Conservation (phyloP, 2,888 invertebrate species). For the Diarsia brunnea region DNA sequence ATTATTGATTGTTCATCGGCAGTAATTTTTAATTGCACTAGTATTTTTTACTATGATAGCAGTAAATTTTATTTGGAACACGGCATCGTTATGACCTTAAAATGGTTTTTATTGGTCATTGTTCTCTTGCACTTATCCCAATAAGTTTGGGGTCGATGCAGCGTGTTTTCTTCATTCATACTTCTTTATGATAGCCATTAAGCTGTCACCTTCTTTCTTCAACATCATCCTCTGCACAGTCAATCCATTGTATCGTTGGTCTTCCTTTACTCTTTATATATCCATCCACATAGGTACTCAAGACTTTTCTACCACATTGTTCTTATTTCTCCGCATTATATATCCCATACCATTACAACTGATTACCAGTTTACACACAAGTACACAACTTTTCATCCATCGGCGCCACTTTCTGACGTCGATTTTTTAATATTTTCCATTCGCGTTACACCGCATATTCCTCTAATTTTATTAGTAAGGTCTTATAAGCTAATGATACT, state of each 20-base stretch:
- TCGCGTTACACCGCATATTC: not conserved
- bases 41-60: not conserved
- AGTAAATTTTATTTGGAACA: not conserved
- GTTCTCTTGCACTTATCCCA: not conserved
- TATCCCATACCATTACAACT: not conserved
- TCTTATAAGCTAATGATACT: not conserved
- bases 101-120: not conserved
- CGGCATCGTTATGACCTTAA: not conserved
- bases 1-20: constrained; percentile 8
- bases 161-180: not conserved
- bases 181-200: not conserved
- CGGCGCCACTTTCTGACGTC: not conserved
- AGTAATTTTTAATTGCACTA: not conserved
- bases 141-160: not conserved
- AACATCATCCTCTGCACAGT: not conserved
- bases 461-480: not conserved
- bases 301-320: not conserved
- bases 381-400: not conserved
- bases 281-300: not conserved
- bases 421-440: not conserved
- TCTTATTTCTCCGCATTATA: not conserved
- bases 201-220: not conserved
- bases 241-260: not conserved
- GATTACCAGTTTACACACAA: not conserved
- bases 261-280: not conserved